Evolutionary conservation across 2,797 vertebrate species (phyloP), one percentile per base, ranked within the genome.

Genomic region (Gymnothorax reevesii): DNA sequence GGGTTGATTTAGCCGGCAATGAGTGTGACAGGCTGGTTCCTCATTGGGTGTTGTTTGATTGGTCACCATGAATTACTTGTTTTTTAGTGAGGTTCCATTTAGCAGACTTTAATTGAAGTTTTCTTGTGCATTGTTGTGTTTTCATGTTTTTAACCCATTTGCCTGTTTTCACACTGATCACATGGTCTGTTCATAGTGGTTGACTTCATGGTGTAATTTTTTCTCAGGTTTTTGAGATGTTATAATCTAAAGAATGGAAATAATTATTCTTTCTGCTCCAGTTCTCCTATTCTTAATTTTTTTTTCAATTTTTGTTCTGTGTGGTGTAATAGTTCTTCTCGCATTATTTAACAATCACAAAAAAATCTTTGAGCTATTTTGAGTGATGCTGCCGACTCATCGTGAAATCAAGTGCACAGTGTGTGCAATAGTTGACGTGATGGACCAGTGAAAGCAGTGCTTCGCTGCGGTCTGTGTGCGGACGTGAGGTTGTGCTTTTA

Each of bases 41-140:
- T 82, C 83, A 82, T 85, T 88, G 66, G 89, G 27, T 86, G 10
- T 62, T 88, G 89, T 89, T 86, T 88, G 92, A 87, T 90, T 88
- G 86, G 86, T 89, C 88, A 62, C 88, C 15, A 84, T 87, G 87
- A 92, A 92, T 90, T 87, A 84, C 89, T 94, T 88, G 92, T 94
- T 94, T 93, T 87, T 90, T 87, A 91, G 83, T 88, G 90, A 83
- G 93, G 92, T 90, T 90, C 88, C 54, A 85, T 89, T 90, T 90
- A 90, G 89, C 88, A 84, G 86, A 92, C 89, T 86, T 94, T 94
- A 93, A 95, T 93, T 95, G 90, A 89, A 91, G 91, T 87, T 92
- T 92, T 82, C 90, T 89, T 92, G 90, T 88, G 89, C 88, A 91
- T 91, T 91, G 90, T 84, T 71, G 33, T 88, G 92, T 90, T 93